phyloP scores from a whole-genome alignment of 2,888 invertebrate genomes.

The Drosophila engyochracea region DNA sequence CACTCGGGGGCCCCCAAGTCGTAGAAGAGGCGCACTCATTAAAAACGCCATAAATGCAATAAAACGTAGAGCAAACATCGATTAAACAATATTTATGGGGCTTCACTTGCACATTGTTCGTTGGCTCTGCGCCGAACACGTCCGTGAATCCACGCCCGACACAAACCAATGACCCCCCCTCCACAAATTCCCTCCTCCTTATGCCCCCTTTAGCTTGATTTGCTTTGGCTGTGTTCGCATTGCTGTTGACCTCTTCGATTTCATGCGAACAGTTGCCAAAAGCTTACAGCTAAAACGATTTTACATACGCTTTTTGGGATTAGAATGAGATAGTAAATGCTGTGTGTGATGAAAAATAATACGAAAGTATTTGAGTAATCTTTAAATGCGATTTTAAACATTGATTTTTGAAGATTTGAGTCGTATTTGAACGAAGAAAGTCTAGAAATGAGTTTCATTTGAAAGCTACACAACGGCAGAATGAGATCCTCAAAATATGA shows the following conservation, averaged over 20 bases:
- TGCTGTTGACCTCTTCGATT: conserved; percentile 54
- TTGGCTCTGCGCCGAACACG: conserved; percentile 72
- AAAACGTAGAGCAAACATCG: conserved; percentile 86
- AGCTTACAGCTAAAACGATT: conserved; percentile 2
- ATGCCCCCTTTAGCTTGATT: neutral
- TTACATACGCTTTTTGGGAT: neutral
- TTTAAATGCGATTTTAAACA: neutral
- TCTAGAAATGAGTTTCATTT: neutral
- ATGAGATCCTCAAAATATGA: neutral
- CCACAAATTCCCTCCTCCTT: neutral
- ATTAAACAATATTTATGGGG: conserved; percentile 86
- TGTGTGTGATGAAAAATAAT: neutral
- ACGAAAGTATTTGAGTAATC: neutral
- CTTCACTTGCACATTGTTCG: conserved; percentile 83
- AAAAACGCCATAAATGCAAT: conserved; percentile 86
- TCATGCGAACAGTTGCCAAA: conserved; percentile 12
- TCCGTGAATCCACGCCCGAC: conserved; percentile 53
- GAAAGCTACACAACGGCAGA: neutral
- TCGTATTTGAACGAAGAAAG: neutral
- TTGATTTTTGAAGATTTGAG: neutral
- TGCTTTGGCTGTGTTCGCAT: conserved; percentile 27
- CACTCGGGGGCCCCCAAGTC: neutral
- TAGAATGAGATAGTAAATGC: neutral
- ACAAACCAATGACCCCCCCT: conserved; percentile 5
- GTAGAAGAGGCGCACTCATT: conserved; percentile 82